Percentiles rank a stretch among this genome's conserved stretches.
These are phyloP conservation scores for Drosophila saltans DNA, from an alignment of 1,140 invertebrate genomes.

Conservation along the genomic window DNA sequence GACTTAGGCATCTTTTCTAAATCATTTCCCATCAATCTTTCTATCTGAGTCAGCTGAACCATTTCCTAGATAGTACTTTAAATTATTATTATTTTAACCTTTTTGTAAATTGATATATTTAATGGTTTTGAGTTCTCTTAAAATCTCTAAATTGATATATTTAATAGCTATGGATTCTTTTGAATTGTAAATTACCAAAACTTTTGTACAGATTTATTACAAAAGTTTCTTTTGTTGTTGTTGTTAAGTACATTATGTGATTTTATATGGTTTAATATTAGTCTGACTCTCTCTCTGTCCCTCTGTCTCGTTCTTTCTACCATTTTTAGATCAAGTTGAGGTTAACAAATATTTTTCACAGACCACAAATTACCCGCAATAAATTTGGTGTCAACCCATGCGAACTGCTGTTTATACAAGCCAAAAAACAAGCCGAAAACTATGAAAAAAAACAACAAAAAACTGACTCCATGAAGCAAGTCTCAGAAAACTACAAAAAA, in stretches of 20 bases:
- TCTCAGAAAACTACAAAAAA: slow-evolving; percentile 33
- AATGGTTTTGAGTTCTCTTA: too few species aligned
- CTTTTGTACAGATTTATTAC: not conserved
- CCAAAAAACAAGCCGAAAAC: slow-evolving; percentile 64
- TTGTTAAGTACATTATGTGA: not conserved
- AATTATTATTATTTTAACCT: too few species aligned
- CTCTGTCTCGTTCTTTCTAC: not conserved
- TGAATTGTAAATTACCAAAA: slow-evolving; percentile 14
- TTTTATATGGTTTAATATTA: not conserved
- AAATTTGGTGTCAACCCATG: slow-evolving; percentile 70
- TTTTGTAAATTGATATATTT: too few species aligned
- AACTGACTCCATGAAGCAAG: slow-evolving; percentile 63
- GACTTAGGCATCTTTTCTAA: too few species aligned
- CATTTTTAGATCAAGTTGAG: slow-evolving; percentile 18
- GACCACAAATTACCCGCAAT: slow-evolving; percentile 74
- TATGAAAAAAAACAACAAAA: slow-evolving; percentile 28
- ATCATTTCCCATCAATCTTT: too few species aligned
- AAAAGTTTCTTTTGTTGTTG: not conserved
- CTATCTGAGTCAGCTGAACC: too few species aligned
- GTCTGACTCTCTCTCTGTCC: not conserved
- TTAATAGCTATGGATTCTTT: too few species aligned
- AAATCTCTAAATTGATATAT: too few species aligned
- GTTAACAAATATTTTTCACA: slow-evolving; percentile 66
- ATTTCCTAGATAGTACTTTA: too few species aligned
- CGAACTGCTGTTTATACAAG: slow-evolving; percentile 71